Percentiles rank a stretch among this genome's conserved stretches.
Conservation (phyloP, 2,113 vertebrate genomes). For the Marmota monax region DNA sequence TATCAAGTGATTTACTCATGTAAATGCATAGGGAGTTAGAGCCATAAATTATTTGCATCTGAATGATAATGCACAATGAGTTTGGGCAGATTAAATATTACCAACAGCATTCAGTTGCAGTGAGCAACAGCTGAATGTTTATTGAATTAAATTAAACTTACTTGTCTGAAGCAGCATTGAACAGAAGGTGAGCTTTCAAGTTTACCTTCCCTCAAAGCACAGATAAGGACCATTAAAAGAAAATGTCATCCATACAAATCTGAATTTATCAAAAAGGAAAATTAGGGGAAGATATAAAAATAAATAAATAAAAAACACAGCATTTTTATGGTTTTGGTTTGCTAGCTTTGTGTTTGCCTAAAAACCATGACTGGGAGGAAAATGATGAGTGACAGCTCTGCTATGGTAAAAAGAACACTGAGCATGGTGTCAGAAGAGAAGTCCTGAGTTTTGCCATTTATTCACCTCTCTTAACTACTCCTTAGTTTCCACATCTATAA, state of each 20-base stretch:
- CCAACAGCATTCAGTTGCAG: conserved; percentile 33
- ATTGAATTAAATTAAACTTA: conserved; percentile 73
- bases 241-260: conserved; percentile 68
- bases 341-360: neutral
- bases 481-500: neutral
- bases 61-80: conserved; percentile 61
- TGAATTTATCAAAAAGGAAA: conserved; percentile 57
- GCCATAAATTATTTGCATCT: conserved; percentile 68
- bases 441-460: neutral
- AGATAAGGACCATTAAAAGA: conserved; percentile 69
- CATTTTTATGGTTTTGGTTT: conserved; percentile 21
- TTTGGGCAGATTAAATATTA: conserved; percentile 74
- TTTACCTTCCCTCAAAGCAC: conserved; percentile 66
- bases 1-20: conserved; percentile 69
- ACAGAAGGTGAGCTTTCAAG: conserved; percentile 71
- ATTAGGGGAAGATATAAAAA: neutral
- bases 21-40: conserved; percentile 53
- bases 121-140: conserved; percentile 66
- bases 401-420: neutral
- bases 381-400: neutral
- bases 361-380: neutral
- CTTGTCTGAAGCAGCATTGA: conserved; percentile 63
- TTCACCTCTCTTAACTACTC: neutral
- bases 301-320: neutral
- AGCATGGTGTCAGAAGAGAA: neutral